These are phyloP conservation scores for Coelopa pilipes DNA, from an alignment of 2,888 invertebrate genomes.

Conservation along the genomic window DNA sequence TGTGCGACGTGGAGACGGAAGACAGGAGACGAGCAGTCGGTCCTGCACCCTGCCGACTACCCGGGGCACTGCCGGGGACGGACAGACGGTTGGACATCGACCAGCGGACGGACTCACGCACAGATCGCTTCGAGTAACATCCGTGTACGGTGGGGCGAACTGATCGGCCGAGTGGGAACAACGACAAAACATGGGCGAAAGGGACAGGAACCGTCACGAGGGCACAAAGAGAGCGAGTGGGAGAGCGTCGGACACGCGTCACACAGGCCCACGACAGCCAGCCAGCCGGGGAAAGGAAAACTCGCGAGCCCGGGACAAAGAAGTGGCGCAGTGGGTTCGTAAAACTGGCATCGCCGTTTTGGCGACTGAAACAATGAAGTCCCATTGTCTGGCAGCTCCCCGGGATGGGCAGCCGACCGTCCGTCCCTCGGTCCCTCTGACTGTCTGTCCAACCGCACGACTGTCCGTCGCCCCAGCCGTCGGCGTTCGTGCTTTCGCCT, in stretches of 20 bases:
- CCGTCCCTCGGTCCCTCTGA: background rate
- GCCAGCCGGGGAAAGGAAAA: too few species aligned
- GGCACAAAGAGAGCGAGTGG: background rate
- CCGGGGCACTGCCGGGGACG: background rate
- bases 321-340: too few species aligned
- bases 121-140: too few species aligned
- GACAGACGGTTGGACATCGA: background rate
- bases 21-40: too few species aligned
- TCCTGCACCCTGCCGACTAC: too few species aligned
- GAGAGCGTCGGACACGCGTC: background rate
- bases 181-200: background rate
- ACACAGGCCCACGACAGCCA: too few species aligned
- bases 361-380: conserved; percentile 4
- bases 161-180: background rate
- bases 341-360: too few species aligned
- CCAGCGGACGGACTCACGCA: background rate
- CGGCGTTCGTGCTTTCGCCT: background rate
- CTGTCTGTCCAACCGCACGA: background rate
- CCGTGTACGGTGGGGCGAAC: too few species aligned
- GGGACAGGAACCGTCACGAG: background rate
- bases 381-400: too few species aligned
- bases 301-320: too few species aligned
- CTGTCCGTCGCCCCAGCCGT: background rate
- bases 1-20: too few species aligned
- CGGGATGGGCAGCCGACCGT: background rate